Conservation (phyloP, 2,888 invertebrate species). For the Cenopis cana region DNA sequence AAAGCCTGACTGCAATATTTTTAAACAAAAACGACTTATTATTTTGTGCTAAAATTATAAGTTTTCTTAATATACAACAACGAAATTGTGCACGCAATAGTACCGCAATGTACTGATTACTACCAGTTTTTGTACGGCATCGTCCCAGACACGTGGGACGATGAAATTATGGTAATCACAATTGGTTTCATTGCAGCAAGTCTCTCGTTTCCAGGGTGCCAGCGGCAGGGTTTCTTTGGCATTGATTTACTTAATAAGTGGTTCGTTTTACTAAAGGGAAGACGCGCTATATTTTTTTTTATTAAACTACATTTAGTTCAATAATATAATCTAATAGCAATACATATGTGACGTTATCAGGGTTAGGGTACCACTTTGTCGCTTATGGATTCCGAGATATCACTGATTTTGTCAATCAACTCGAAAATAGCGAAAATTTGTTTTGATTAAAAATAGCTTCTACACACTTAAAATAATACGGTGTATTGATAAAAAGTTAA, state of each 20-base stretch:
- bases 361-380: no score
- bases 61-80: background rate
- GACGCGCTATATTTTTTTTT: background rate
- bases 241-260: conserved; percentile 41
- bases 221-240: conserved; percentile 43
- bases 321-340: no score
- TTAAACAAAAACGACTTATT: background rate
- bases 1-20: background rate
- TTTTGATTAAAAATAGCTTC: no score
- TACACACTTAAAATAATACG: no score
- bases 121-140: conserved; percentile 78
- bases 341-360: no score
- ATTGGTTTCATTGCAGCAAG: conserved; percentile 69
- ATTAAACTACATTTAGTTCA: no score
- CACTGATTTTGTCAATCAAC: no score
- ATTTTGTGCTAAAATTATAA: background rate
- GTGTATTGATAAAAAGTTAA: no score
- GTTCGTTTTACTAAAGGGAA: background rate
- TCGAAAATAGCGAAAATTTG: no score
- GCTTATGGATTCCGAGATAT: no score
- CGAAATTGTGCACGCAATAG: conserved; percentile 55
- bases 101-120: conserved; percentile 75
- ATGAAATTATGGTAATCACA: conserved; percentile 84
- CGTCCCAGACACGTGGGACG: conserved; percentile 81
- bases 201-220: conserved; percentile 70